Evolutionary conservation across 2,797 vertebrate species (phyloP).

Genomic region (Bradypodion pumilum): DNA sequence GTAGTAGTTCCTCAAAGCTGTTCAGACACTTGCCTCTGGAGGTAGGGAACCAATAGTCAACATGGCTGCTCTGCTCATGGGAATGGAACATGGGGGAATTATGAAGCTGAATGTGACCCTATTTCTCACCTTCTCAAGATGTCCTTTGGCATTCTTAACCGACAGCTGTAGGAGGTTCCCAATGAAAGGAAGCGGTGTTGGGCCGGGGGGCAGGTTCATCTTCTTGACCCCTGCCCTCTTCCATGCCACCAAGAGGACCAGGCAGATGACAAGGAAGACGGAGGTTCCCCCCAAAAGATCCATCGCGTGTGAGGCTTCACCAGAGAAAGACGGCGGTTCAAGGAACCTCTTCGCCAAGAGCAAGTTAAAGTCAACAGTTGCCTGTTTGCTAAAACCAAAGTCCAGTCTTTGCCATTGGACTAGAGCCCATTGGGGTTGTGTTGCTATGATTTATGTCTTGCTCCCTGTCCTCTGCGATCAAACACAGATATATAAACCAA

Average conservation of each 20-base stretch:
- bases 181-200: conserved; percentile 51
- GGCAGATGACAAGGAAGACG: conserved; percentile 47
- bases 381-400: no score
- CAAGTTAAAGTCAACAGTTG: not conserved
- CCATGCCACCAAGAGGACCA: conserved; percentile 59
- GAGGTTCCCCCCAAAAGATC: not conserved
- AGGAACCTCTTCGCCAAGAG: not conserved
- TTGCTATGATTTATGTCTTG: no score
- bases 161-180: conserved; percentile 67
- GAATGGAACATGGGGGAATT: no score
- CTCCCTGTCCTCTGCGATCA: no score
- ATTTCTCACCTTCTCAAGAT: conserved; percentile 56
- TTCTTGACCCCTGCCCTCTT: conserved; percentile 24
- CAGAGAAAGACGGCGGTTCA: not conserved
- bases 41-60: no score
- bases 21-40: no score
- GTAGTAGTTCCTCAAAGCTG: no score
- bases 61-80: no score
- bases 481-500: no score
- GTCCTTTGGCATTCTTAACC: conserved; percentile 33
- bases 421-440: no score
- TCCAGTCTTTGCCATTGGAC: no score
- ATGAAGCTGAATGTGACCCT: no score
- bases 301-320: not conserved
- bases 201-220: conserved; percentile 65